Conservation (phyloP, 2,113 vertebrate species). For the Hypanus sabinus region DNA sequence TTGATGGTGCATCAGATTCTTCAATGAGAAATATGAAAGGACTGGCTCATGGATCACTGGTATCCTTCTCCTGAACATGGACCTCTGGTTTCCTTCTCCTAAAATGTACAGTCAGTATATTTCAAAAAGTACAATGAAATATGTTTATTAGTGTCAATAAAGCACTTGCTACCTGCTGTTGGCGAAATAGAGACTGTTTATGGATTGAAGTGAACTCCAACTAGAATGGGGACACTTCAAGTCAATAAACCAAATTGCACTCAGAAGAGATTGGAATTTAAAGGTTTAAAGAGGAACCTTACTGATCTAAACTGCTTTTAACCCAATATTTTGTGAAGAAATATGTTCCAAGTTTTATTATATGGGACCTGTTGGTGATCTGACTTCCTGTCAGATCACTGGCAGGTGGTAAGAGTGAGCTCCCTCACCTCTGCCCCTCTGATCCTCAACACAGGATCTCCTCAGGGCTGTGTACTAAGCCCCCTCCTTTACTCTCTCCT, state of each 20-base stretch:
- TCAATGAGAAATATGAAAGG: too few relatives aligned
- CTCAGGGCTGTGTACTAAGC: too few relatives aligned
- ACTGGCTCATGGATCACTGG: too few relatives aligned
- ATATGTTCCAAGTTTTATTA: too few relatives aligned
- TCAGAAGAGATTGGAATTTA: neutral
- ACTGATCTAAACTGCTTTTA: neutral
- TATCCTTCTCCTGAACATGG: too few relatives aligned
- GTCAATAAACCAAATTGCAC: neutral
- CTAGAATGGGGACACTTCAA: neutral
- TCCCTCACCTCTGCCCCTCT: too few relatives aligned
- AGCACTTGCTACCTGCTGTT: neutral
- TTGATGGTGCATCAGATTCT: too few relatives aligned
- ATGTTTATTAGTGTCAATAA: neutral
- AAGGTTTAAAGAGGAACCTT: neutral
- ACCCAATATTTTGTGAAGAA: neutral
- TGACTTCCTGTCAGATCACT: too few relatives aligned
- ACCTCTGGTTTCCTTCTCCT: too few relatives aligned
- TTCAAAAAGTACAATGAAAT: slow-evolving; percentile 23
- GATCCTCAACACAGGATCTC: too few relatives aligned
- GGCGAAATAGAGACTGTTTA: neutral
- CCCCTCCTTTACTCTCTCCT: too few relatives aligned
- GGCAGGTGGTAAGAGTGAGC: too few relatives aligned
- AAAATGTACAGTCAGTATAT: neutral
- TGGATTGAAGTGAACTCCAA: neutral
- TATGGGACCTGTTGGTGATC: neutral